Percentiles rank a stretch among this genome's conserved stretches.
These are phyloP conservation scores for Tragelaphus eurycerus DNA, from an alignment of 2,797 vertebrate genomes.

Conservation along the genomic window DNA sequence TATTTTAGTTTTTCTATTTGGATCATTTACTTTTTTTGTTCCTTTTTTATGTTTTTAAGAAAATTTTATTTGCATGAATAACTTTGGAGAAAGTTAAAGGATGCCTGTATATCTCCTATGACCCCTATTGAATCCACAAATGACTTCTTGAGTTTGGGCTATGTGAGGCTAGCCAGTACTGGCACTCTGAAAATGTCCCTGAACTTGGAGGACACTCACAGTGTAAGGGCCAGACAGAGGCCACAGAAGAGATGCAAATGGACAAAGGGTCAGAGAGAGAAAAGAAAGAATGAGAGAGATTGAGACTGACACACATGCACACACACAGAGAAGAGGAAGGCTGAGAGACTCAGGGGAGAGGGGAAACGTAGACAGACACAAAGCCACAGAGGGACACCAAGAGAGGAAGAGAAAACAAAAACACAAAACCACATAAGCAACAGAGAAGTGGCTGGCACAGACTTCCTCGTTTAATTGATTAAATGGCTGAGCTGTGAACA, in stretches of 20 bases:
- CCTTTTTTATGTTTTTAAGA: not conserved
- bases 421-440: not conserved
- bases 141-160: not conserved
- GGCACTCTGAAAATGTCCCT: not conserved
- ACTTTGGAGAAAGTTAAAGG: not conserved
- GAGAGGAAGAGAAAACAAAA: not conserved
- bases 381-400: not conserved
- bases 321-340: not conserved
- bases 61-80: not conserved
- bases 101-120: not conserved
- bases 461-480: constrained; percentile 12
- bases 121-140: not conserved
- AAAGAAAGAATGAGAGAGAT: no score
- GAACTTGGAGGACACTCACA: not conserved
- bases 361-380: not conserved
- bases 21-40: not conserved
- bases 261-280: not conserved
- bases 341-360: not conserved
- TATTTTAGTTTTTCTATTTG: not conserved
- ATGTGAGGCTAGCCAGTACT: not conserved
- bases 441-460: not conserved
- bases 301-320: not conserved
- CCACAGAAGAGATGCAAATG: not conserved
- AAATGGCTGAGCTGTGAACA: not conserved
- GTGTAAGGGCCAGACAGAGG: not conserved